phyloP scores from a whole-genome alignment of 2,888 invertebrate species.

The Campoplex capitator region DNA sequence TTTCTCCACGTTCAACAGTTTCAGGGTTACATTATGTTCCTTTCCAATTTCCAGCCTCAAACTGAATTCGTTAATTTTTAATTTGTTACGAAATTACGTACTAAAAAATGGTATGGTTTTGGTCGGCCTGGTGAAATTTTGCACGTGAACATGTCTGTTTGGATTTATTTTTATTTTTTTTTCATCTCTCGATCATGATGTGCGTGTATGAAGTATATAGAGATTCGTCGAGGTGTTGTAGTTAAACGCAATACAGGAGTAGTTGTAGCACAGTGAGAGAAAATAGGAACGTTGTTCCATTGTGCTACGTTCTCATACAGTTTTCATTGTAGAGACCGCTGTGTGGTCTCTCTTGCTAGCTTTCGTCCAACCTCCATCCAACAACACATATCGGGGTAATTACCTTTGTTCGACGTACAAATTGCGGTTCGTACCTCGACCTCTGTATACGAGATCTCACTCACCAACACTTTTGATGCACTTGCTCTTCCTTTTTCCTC shows the following conservation, averaged over 20 bases:
- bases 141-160: neutral
- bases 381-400: constrained; percentile 76
- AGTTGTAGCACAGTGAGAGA: constrained; percentile 44
- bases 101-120: neutral
- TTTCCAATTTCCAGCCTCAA: too few relatives aligned
- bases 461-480: constrained; percentile 52
- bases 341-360: constrained; percentile 51
- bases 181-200: neutral
- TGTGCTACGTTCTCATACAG: constrained; percentile 51
- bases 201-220: neutral
- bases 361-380: constrained; percentile 66
- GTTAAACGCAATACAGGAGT: constrained; percentile 29
- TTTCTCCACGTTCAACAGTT: too few relatives aligned
- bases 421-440: constrained; percentile 74
- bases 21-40: too few relatives aligned
- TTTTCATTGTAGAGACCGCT: constrained; percentile 55
- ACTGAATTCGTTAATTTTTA: neutral
- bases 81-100: neutral
- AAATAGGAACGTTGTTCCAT: constrained; percentile 52
- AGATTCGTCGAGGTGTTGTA: constrained; percentile 1
- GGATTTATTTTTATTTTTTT: neutral
- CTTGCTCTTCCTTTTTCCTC: constrained; percentile 13
- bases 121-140: neutral
- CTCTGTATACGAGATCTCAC: constrained; percentile 61
- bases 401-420: constrained; percentile 78